phyloP scores from a whole-genome alignment of 2,113 vertebrate species.

The Platysteira castanea region DNA sequence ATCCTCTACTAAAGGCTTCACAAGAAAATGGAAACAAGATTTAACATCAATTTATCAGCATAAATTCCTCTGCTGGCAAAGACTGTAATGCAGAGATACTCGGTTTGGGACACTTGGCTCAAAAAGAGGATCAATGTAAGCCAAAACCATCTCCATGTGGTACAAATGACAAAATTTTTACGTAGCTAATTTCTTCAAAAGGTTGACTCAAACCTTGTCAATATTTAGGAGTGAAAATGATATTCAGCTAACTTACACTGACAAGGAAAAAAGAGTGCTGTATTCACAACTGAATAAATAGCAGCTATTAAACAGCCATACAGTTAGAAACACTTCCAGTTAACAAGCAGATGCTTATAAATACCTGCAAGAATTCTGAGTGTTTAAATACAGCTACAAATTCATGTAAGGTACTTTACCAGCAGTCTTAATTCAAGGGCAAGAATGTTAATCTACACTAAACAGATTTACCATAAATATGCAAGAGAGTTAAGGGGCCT shows the following conservation, averaged over 20 bases:
- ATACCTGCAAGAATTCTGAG: background rate
- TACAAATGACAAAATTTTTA: background rate
- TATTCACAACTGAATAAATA: background rate
- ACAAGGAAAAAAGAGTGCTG: background rate
- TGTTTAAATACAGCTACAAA: background rate
- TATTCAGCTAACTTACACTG: background rate
- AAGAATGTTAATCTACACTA: slow-evolving; percentile 13
- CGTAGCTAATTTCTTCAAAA: background rate
- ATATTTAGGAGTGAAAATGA: background rate
- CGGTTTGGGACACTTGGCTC: background rate
- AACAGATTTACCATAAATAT: slow-evolving; percentile 28
- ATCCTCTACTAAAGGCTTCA: background rate
- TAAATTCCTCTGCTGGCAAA: background rate
- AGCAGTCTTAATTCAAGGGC: slow-evolving; percentile 8
- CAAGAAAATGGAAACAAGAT: background rate
- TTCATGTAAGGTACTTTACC: background rate
- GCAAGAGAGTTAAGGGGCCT: background rate
- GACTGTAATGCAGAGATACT: background rate
- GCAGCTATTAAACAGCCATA: background rate
- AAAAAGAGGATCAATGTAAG: background rate
- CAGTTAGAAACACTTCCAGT: background rate
- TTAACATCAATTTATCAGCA: background rate
- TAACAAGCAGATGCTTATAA: background rate
- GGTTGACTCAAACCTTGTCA: background rate
- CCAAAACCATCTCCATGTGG: background rate